These are phyloP conservation scores for Phengaris arion DNA, from an alignment of 2,888 invertebrate genomes.

Conservation along the genomic window DNA sequence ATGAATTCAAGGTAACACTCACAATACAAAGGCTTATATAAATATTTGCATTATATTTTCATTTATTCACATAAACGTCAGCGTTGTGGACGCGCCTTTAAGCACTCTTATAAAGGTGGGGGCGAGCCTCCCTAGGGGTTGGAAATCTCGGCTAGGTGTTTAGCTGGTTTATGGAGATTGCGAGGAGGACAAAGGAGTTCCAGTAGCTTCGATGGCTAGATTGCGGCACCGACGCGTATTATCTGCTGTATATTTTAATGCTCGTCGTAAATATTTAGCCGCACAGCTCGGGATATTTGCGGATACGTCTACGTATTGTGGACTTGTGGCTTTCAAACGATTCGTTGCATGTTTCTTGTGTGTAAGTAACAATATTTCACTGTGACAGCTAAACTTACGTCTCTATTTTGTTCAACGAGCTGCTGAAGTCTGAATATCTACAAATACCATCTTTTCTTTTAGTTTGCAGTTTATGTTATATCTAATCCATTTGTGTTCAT, in stretches of 20 bases:
- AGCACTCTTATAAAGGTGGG: slow-evolving; percentile 34
- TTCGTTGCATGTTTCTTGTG: not conserved
- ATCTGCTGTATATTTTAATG: slow-evolving; percentile 48
- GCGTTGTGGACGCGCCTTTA: slow-evolving; percentile 28
- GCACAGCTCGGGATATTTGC: not conserved
- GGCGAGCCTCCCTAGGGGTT: slow-evolving; percentile 41
- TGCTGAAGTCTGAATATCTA: too few species aligned
- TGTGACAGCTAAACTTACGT: not conserved
- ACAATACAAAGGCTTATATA: slow-evolving; percentile 18
- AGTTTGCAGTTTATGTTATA: too few species aligned
- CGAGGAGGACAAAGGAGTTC: slow-evolving; percentile 75
- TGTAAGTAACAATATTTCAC: not conserved
- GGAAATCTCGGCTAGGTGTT: slow-evolving; percentile 72
- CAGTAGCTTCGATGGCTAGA: slow-evolving; percentile 66
- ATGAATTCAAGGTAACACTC: slow-evolving; percentile 19
- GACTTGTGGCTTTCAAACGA: not conserved
- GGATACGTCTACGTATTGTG: not conserved
- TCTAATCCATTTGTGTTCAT: too few species aligned
- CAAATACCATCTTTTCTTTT: too few species aligned
- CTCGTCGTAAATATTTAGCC: slow-evolving; percentile 26
- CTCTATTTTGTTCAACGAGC: too few species aligned
- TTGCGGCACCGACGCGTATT: slow-evolving; percentile 64
- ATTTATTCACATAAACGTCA: slow-evolving; percentile 26
- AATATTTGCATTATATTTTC: slow-evolving; percentile 23
- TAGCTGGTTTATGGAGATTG: slow-evolving; percentile 78